Base-by-base conservation (phyloP, 2,888 invertebrate genomes). In the Nezara viridula region DNA sequence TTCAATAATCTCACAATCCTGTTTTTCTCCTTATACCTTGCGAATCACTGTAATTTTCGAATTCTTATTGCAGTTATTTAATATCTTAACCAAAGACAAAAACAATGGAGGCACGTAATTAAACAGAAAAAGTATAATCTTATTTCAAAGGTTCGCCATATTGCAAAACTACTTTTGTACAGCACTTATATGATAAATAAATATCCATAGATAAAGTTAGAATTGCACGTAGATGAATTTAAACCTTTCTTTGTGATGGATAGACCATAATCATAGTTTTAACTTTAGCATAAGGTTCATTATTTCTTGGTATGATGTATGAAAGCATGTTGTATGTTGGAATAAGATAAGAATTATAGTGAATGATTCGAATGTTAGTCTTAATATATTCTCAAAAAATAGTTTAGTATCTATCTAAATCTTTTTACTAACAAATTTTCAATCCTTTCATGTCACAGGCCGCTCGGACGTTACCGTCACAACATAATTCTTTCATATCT, bases 401-500 rank as follows among this genome's bases (percentile, higher is more conserved):
- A 60, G 27, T 27, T 27, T 60, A 27, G 60, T 16, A 60, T 27
- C 27, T 7, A 7, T 27, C 19, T 7, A 5, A 37, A 73, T 73
- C 81, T 81, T 81, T 44, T 47, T 81, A 81, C 81, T 81, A 81
- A 81, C 40, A 44, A 40, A 44, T 81, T 81, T 81, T 81, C 81
- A n/a, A 40, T n/a, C 44, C 81, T 81, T 81, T 44, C 81, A 81
- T 81, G 81, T 81, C 81, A 81, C 81, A 81, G 81, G 81, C 81
- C 24, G 81, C 81, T 44, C 81, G 81, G 12, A 44, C 81, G 44
- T 81, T 44, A 16, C 24, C 81, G 16, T n/a, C 81, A n/a, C 81
- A 81, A 47, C 37, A 37, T 24, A 81, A 81, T 81, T 81, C 81
- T n/a, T 81, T 44, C 81, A 44, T 81, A n/a, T 47, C 81, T 44